Evolutionary conservation across 2,797 vertebrate genomes (phyloP).

Genomic region (Vireo griseus): DNA sequence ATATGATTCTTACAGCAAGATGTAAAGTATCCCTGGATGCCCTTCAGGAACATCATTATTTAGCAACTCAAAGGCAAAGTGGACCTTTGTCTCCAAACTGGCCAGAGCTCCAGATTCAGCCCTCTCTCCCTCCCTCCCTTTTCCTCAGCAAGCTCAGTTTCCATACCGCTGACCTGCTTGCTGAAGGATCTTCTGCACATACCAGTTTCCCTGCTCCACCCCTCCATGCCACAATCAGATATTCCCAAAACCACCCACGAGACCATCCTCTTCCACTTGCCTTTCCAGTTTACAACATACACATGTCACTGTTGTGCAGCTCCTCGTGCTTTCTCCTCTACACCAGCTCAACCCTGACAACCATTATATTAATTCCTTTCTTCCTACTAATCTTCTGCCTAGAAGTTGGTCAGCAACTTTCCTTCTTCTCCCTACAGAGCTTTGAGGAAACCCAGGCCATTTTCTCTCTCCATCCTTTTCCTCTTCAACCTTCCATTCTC

Average conservation of each 20-base stretch:
- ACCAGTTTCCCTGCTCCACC: background rate
- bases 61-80: background rate
- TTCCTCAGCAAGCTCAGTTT: background rate
- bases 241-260: background rate
- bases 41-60: background rate
- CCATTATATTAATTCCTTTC: background rate
- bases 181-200: background rate
- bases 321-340: background rate
- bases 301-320: rapidly evolving
- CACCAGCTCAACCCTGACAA: background rate
- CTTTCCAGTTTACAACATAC: background rate
- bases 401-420: background rate
- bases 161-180: background rate
- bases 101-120: background rate
- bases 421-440: rapidly evolving
- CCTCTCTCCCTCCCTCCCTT: background rate
- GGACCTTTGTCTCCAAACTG: background rate
- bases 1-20: background rate
- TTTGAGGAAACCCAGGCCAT: background rate
- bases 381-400: background rate
- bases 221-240: background rate
- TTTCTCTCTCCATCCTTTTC: background rate
- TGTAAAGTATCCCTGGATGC: background rate
- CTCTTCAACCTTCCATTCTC: background rate
- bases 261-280: background rate